Percentiles rank a stretch among this genome's conserved stretches.
phyloP scores from a whole-genome alignment of 2,113 vertebrate genomes.

The Aramus guarauna region DNA sequence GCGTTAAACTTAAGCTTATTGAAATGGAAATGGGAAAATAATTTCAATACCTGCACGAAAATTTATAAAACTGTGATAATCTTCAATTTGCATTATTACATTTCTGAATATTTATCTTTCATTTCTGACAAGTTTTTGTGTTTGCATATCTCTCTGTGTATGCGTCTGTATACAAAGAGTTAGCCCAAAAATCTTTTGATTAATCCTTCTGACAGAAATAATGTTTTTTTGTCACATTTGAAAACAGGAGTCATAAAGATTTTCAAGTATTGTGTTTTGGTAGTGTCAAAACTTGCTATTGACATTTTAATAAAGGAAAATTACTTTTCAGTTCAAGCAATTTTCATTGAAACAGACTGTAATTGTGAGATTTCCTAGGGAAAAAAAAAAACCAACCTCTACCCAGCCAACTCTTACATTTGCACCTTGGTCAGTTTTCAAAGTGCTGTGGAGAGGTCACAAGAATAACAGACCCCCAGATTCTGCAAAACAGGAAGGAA shows the following conservation, averaged over 20 bases:
- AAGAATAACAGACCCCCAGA: not conserved
- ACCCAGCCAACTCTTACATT: not conserved
- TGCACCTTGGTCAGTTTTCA: not conserved
- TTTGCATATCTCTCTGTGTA: not conserved
- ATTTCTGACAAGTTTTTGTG: not conserved
- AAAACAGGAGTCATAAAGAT: not conserved
- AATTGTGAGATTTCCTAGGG: not conserved
- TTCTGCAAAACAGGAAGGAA: conserved; percentile 60
- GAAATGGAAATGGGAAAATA: not conserved
- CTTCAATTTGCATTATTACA: not conserved
- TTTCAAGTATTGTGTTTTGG: not conserved
- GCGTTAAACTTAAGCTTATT: not conserved
- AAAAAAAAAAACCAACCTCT: not conserved
- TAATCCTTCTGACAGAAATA: not conserved
- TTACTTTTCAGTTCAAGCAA: not conserved
- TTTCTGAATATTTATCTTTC: not conserved
- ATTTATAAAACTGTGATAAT: not conserved
- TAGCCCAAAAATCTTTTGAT: not conserved
- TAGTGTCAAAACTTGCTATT: not conserved
- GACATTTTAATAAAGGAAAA: not conserved
- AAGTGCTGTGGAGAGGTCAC: not conserved
- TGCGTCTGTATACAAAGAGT: not conserved
- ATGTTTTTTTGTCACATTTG: not conserved
- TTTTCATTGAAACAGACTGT: not conserved
- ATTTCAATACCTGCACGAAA: not conserved